A percentile compares a stretch with the other conserved stretches of the same genome.
phyloP scores from a whole-genome alignment of 1,140 invertebrate species.

The Penaeus vannamei region DNA sequence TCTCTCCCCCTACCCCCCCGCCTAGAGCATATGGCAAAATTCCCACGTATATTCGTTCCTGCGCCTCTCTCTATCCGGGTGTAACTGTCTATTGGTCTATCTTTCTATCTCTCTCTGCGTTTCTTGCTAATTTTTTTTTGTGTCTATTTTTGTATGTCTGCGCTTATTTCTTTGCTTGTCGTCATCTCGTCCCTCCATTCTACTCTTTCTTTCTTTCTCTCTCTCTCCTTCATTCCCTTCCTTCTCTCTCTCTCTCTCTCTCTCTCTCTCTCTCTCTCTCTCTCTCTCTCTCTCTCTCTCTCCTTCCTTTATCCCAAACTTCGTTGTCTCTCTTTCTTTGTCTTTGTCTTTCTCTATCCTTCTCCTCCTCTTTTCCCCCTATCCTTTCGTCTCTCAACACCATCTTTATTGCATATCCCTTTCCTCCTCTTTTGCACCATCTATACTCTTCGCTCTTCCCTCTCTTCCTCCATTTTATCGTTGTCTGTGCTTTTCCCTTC shows the following conservation, averaged over 20 bases:
- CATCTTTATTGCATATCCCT: too few species aligned
- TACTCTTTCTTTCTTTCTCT: not conserved
- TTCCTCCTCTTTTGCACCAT: not conserved
- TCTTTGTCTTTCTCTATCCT: not conserved
- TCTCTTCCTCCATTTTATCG: not conserved
- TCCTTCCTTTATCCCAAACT: not conserved
- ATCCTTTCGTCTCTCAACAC: too few species aligned
- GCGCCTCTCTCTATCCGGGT: conserved; percentile 27
- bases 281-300: not conserved
- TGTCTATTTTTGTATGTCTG: not conserved
- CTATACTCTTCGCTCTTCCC: not conserved
- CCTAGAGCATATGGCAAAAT: too few species aligned
- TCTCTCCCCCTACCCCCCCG: conserved; percentile 2
- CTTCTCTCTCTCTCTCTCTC: too few species aligned
- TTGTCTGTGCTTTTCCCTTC: not conserved
- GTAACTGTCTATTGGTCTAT: conserved; percentile 36
- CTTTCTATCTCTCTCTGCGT: conserved; percentile 23
- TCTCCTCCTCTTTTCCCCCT: not conserved
- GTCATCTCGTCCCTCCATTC: not conserved
- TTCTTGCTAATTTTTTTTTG: not conserved
- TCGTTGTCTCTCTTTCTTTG: too few species aligned
- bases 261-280: not conserved
- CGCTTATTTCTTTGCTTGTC: not conserved
- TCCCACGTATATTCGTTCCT: too few species aligned
- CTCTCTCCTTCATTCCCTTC: too few species aligned